A percentile compares a stretch with the other conserved stretches of the same genome.
Conservation (phyloP, 1,140 invertebrate genomes). For the Hylyphantes graminicola region DNA sequence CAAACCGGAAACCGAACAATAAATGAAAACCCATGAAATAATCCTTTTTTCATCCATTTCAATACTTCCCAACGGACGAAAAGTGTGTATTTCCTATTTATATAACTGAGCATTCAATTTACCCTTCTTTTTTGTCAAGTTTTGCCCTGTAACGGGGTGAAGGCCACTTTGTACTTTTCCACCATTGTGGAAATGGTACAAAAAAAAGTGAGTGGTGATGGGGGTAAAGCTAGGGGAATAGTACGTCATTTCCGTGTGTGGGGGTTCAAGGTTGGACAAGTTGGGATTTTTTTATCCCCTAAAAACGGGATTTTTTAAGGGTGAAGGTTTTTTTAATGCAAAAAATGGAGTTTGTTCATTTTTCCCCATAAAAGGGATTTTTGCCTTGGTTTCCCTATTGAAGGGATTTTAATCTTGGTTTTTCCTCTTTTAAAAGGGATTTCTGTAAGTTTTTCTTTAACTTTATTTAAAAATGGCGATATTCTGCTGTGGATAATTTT, state of each 20-base stretch:
- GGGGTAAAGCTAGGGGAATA: constrained; percentile 29
- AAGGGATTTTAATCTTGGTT: too few species aligned
- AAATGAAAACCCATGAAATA: too few species aligned
- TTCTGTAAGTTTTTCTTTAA: too few species aligned
- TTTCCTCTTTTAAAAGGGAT: too few species aligned
- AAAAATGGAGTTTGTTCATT: too few species aligned
- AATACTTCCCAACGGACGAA: not conserved
- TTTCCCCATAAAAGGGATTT: too few species aligned
- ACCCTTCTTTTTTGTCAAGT: too few species aligned
- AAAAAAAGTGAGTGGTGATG: not conserved
- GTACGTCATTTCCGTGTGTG: constrained; percentile 16
- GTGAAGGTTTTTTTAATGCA: too few species aligned
- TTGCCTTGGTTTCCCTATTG: too few species aligned
- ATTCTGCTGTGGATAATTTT: too few species aligned
- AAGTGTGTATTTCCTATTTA: constrained; percentile 19
- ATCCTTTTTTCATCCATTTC: not conserved
- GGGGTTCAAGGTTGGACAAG: constrained; percentile 56
- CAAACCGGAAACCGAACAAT: too few species aligned
- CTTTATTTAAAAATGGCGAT: too few species aligned
- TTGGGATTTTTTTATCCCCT: not conserved
- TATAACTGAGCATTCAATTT: constrained; percentile 23
- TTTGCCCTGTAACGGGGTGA: constrained; percentile 36
- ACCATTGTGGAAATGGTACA: constrained; percentile 31
- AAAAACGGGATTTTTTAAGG: constrained; percentile 7
- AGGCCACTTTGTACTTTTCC: constrained; percentile 47